Evolutionary conservation across 1,140 invertebrate species (phyloP).

Genomic region (Steinernema feltiae): DNA sequence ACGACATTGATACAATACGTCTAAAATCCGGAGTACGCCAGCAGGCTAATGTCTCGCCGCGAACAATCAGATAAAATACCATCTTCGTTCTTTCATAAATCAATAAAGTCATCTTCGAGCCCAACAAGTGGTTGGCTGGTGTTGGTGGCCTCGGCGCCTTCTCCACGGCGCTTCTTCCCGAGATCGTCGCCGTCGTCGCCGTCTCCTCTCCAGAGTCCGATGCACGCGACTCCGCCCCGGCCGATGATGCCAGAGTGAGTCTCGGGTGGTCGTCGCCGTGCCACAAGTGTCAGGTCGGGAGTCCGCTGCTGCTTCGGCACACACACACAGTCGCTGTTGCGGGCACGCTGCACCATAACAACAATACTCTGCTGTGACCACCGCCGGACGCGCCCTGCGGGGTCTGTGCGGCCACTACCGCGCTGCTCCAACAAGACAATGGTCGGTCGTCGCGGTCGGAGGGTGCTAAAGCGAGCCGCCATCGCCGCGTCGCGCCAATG

Average conservation of each 20-base stretch:
- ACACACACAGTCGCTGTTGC: not conserved
- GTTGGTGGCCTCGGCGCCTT: not conserved
- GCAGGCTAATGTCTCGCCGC: not conserved
- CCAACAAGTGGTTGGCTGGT: not conserved
- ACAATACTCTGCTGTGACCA: slow-evolving; percentile 13
- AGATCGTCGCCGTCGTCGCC: not conserved
- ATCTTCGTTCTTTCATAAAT: not conserved
- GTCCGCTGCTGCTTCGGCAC: not conserved
- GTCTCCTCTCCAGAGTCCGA: not conserved
- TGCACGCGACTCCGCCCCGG: not conserved
- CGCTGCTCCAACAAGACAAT: too few species aligned
- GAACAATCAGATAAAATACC: too few species aligned
- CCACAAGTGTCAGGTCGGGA: not conserved
- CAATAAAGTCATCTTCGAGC: slow-evolving; percentile 10
- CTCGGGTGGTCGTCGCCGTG: not conserved
- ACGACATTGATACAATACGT: not conserved
- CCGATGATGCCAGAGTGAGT: not conserved
- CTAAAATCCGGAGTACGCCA: too few species aligned
- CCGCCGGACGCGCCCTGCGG: not conserved
- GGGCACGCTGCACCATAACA: slow-evolving; percentile 1
- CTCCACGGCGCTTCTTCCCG: not conserved
- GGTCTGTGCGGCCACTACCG: too few species aligned
- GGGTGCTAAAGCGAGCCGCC: slow-evolving; percentile 4
- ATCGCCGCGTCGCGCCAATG: not conserved
- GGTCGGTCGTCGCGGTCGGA: too few species aligned